Conservation (phyloP, 2,888 invertebrate genomes). For the Sminthurinus aureus region DNA sequence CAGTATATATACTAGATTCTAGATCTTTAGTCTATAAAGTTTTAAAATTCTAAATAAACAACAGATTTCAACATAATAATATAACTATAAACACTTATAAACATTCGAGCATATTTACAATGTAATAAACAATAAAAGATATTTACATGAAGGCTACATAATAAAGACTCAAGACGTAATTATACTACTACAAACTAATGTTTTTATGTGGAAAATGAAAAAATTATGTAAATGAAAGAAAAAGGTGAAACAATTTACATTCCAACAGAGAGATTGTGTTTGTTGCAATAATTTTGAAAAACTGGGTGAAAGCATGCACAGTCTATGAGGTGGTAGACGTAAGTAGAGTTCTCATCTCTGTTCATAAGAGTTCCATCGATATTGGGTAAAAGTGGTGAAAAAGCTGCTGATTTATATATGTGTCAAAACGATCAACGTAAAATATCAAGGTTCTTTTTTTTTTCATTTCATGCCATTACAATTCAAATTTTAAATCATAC, state of each 20-base stretch:
- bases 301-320: background rate
- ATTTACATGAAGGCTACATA: no score
- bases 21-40: no score
- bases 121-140: no score
- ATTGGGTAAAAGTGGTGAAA: background rate
- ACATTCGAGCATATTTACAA: no score
- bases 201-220: background rate
- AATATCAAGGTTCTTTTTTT: background rate
- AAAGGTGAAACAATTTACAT: conserved; percentile 13
- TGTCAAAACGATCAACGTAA: background rate
- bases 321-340: background rate
- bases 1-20: no score
- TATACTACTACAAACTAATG: background rate
- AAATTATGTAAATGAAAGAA: background rate
- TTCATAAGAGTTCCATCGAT: background rate
- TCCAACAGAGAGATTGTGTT: background rate
- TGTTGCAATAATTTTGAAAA: background rate
- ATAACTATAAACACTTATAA: no score
- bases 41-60: no score
- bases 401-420: background rate
- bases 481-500: background rate
- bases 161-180: background rate
- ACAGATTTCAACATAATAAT: no score
- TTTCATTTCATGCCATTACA: background rate
- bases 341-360: background rate